Base-by-base conservation (phyloP, 2,797 vertebrate species). In the Pantherophis alleghaniensis region DNA sequence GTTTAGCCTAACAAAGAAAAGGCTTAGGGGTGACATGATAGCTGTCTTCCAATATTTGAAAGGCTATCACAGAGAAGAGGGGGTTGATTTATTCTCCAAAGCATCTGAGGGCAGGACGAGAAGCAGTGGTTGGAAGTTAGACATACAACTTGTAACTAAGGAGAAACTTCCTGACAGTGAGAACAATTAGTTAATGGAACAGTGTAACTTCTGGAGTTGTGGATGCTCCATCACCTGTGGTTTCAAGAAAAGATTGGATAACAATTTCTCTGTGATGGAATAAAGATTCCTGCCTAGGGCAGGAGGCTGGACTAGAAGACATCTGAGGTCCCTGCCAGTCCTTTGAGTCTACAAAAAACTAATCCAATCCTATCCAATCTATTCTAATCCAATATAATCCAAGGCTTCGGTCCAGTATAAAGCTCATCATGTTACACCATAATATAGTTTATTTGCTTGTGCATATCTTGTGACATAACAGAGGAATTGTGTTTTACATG, bases 371-470 rank as follows among this genome's bases (percentile, higher is more conserved):
- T 0, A 51, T 7, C 1, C 14, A 69, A 69, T 32, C 66, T 5
- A 16, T 16, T 16, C n/a, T 2, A 69, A 32, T 69, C 66, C 28
- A 63, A 61, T 61, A 61, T 32, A 69, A 32, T 74, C 66, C 14
- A 69, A 69, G 37, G 22, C 22, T 95, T 55, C 86, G 89, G 94
- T 88, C 53, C 60, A 83, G 5, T 24, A 89, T 13, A 87, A 93
- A 87, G 86, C 4, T 24, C 37, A 47, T 83, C 37, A 83, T 12
- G 10, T 47, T 47, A 47, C 42, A 83, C 2, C 66, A 74, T 37
- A 74, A 37, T 37, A 20, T 18, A 74, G 20, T 83, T 83, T 83
- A 24, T 83, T 83, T 79, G 74, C 18, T 79, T 83, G 37, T 79
- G 20, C 74, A 79, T 79, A 47, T 42, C 74, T 42, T 79, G 20